phyloP scores from a whole-genome alignment of 2,888 invertebrate species.

The Drosophila peninsularis region DNA sequence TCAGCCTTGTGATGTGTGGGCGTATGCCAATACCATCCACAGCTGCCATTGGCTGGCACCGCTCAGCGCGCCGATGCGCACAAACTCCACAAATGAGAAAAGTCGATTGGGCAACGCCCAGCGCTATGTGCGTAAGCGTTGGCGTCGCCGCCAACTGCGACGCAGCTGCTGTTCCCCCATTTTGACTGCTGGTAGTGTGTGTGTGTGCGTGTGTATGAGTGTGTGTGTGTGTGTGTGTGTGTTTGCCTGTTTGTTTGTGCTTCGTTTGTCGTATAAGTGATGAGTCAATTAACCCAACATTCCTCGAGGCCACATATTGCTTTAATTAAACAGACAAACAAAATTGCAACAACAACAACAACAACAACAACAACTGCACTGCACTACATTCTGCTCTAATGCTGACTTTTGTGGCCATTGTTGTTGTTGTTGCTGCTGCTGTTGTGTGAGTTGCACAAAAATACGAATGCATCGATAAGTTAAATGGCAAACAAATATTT shows the following conservation, averaged over 20 bases:
- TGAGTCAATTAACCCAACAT: constrained; percentile 84
- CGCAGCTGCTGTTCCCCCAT: constrained; percentile 44
- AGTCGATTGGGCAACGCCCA: constrained; percentile 40
- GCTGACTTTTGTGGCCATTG: constrained; percentile 14
- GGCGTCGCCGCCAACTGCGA: constrained; percentile 27
- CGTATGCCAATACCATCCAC: constrained; percentile 51
- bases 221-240: constrained; percentile 18
- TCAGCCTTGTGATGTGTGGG: constrained; percentile 21
- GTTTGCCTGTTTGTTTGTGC: constrained; percentile 60
- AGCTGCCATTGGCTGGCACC: constrained; percentile 38
- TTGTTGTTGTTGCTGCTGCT: constrained; percentile 29
- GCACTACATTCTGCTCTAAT: constrained; percentile 57
- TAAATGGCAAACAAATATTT: constrained; percentile 70
- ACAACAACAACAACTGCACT: constrained; percentile 22
- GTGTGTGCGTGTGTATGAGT: constrained; percentile 10
- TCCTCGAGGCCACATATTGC: constrained; percentile 82
- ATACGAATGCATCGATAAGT: constrained; percentile 50
- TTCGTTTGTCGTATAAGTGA: constrained; percentile 81
- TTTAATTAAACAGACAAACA: constrained; percentile 80
- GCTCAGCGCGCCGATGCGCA: constrained; percentile 36
- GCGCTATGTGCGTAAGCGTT: constrained; percentile 29
- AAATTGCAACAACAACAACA: constrained; percentile 45
- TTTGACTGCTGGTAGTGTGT: constrained; percentile 26
- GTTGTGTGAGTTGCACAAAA: constrained; percentile 38
- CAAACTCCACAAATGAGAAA: constrained; percentile 37